A percentile compares a stretch with the other conserved stretches of the same genome.
These are phyloP conservation scores for Porites divaricata DNA, from an alignment of 92 coral and sea anemone genomes.

Conservation along the genomic window DNA sequence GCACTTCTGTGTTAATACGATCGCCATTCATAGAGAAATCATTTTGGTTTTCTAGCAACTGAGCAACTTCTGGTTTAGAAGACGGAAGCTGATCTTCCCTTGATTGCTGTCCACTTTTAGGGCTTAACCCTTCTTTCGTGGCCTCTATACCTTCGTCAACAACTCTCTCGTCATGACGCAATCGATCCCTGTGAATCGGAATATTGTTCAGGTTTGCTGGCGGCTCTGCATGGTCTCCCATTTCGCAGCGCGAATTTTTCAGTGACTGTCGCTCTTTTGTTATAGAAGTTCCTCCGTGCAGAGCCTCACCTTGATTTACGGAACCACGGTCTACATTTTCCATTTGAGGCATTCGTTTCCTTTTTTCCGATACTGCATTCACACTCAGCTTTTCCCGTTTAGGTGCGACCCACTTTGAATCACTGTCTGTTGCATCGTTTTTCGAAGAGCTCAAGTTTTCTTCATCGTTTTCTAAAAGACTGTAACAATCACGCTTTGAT, in stretches of 20 bases:
- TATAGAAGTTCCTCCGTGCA: background rate
- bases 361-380: background rate
- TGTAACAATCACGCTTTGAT: background rate
- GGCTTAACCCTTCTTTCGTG: background rate
- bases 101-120: background rate
- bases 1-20: background rate
- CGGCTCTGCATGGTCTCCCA: background rate
- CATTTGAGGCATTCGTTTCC: background rate
- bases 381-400: background rate
- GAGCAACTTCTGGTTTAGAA: background rate
- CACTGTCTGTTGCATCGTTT: background rate
- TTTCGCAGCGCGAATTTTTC: background rate
- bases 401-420: background rate
- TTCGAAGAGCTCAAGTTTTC: background rate
- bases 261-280: background rate
- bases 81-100: background rate
- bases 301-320: background rate
- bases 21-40: background rate
- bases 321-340: too few species aligned
- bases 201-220: background rate
- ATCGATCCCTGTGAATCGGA: background rate
- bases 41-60: background rate
- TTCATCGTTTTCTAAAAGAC: background rate
- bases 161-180: too few species aligned
- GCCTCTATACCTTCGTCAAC: background rate